Evolutionary conservation across 1,140 invertebrate species (phyloP).

Genomic region (Popillia japonica): DNA sequence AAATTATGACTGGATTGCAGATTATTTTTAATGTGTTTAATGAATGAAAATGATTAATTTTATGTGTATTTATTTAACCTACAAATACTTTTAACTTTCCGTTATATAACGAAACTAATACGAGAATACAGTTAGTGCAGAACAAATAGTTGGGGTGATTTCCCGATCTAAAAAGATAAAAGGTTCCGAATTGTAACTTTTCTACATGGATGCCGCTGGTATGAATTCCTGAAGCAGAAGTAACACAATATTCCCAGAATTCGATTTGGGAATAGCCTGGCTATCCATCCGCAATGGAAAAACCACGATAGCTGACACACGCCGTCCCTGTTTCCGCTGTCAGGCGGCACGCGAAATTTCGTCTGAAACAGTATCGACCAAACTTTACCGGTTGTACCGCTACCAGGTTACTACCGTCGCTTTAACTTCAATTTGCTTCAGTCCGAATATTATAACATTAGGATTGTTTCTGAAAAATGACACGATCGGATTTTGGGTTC

Average conservation of each 20-base stretch:
- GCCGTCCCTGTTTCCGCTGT: constrained; percentile 8
- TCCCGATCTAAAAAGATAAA: constrained; percentile 21
- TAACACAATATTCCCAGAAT: constrained; percentile 30
- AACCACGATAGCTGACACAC: constrained; percentile 23
- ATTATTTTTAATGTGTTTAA: too few species aligned
- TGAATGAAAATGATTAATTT: too few species aligned
- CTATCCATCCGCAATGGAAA: constrained; percentile 14
- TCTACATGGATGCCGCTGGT: constrained; percentile 19
- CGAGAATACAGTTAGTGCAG: constrained; percentile 18
- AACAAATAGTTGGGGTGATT: background rate
- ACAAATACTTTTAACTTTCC: background rate
- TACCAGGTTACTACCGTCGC: constrained; percentile 11
- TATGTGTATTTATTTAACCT: background rate
- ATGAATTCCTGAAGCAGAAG: constrained; percentile 29
- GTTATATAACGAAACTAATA: constrained; percentile 23
- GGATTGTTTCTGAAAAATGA: constrained; percentile 34
- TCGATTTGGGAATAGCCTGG: constrained; percentile 30
- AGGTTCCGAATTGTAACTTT: constrained; percentile 32
- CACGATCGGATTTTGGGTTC: constrained; percentile 2
- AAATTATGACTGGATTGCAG: too few species aligned
- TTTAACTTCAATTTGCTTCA: background rate
- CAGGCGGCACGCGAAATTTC: constrained; percentile 17
- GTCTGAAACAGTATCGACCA: constrained; percentile 18
- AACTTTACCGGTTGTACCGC: constrained; percentile 24
- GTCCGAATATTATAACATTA: constrained; percentile 32